A percentile compares a stretch with the other conserved stretches of the same genome.
These are phyloP conservation scores for Lagopus muta DNA, from an alignment of 2,113 vertebrate species.

Conservation along the genomic window DNA sequence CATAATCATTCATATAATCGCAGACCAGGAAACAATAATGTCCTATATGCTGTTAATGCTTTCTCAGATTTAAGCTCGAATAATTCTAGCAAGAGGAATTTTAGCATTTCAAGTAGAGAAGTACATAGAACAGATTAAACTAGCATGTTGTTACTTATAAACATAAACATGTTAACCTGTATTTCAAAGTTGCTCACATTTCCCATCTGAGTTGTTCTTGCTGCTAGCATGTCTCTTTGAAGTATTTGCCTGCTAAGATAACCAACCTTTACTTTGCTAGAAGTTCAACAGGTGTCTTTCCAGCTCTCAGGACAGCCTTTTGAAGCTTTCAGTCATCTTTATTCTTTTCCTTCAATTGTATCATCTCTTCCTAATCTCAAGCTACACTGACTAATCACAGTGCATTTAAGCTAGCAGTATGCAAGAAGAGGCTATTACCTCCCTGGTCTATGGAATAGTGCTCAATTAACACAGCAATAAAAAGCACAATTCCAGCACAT, in stretches of 20 bases:
- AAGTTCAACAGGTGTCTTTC: neutral
- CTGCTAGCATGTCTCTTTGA: neutral
- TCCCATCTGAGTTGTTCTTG: conserved; percentile 8
- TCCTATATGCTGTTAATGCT: neutral
- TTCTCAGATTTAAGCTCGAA: neutral
- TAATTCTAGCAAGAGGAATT: neutral
- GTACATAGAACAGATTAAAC: neutral
- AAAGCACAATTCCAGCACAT: rapidly evolving
- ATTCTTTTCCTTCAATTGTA: neutral
- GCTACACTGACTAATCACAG: neutral
- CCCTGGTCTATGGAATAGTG: neutral
- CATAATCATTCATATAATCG: neutral
- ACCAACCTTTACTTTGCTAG: conserved; percentile 2
- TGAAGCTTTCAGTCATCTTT: neutral
- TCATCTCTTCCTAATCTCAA: neutral
- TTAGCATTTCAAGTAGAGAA: neutral
- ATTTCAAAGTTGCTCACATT: neutral
- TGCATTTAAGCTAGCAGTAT: neutral
- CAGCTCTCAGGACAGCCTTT: neutral
- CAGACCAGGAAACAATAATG: neutral
- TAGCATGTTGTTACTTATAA: neutral
- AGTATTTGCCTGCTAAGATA: conserved; percentile 1
- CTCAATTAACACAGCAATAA: neutral
- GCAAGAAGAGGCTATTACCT: neutral
- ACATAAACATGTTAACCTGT: neutral